These are phyloP conservation scores for Coilia nasus DNA, from an alignment of 2,797 vertebrate species.

Conservation along the genomic window DNA sequence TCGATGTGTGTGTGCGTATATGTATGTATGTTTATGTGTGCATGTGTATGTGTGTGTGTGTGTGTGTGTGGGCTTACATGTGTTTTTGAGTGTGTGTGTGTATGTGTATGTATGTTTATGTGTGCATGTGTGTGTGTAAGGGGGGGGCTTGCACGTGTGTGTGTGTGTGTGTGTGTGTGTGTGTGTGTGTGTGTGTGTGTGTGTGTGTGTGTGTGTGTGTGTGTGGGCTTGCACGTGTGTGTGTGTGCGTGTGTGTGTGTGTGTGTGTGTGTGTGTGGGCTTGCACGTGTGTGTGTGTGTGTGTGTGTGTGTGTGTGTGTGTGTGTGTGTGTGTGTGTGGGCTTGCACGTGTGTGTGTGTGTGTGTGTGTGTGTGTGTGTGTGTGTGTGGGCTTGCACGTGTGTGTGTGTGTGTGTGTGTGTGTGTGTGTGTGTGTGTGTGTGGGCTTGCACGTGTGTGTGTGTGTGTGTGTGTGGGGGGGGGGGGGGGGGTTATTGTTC, in stretches of 20 bases:
- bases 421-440: constrained; percentile 13
- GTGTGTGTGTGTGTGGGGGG: background rate
- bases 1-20: background rate
- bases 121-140: background rate
- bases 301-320: constrained; percentile 2
- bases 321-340: constrained; percentile 7
- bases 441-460: background rate
- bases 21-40: background rate
- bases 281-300: background rate
- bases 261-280: too few relatives aligned
- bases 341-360: background rate
- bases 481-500: background rate
- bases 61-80: background rate
- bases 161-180: too few relatives aligned
- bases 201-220: constrained; percentile 11
- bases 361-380: background rate
- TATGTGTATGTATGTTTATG: too few relatives aligned
- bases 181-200: background rate
- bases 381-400: too few relatives aligned
- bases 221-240: background rate
- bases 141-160: background rate
- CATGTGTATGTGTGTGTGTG: background rate
- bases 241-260: background rate
- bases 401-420: background rate
- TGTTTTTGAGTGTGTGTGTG: background rate